Evolutionary conservation across 2,797 vertebrate species (phyloP).

Genomic region (Fratercula arctica): DNA sequence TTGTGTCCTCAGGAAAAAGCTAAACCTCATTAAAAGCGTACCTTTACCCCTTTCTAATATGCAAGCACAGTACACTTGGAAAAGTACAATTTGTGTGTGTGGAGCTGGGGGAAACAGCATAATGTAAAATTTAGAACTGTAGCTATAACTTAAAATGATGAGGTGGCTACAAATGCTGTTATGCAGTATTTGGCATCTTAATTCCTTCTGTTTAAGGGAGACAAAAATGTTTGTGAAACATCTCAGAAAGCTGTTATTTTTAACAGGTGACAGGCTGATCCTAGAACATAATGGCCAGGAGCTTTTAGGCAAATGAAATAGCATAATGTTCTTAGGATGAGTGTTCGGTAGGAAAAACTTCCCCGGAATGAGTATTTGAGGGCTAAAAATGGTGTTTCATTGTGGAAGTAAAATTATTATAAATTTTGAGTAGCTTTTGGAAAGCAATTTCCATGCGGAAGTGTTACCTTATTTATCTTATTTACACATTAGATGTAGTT

Average conservation of each 20-base stretch:
- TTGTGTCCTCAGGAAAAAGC: neutral
- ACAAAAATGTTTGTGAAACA: neutral
- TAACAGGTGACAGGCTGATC: neutral
- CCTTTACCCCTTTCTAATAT: neutral
- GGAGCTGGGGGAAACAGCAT: neutral
- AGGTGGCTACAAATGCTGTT: neutral
- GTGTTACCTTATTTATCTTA: neutral
- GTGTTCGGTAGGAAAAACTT: neutral
- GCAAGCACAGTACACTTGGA: neutral
- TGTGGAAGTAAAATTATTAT: neutral
- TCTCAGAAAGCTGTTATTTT: neutral
- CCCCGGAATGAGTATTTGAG: neutral
- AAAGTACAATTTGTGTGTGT: neutral
- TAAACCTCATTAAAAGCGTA: rapidly evolving
- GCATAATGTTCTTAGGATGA: neutral
- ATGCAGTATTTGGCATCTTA: neutral
- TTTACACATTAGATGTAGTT: neutral
- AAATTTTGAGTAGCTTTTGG: neutral
- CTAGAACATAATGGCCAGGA: neutral
- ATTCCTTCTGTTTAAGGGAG: neutral
- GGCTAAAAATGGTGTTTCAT: neutral
- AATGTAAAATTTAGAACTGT: neutral
- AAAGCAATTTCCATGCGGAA: neutral
- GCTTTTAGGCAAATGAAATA: neutral
- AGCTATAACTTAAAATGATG: neutral